A percentile compares a stretch with the other conserved stretches of the same genome.
Conservation (phyloP, 2,797 vertebrate genomes). For the Sebastes alutus region DNA sequence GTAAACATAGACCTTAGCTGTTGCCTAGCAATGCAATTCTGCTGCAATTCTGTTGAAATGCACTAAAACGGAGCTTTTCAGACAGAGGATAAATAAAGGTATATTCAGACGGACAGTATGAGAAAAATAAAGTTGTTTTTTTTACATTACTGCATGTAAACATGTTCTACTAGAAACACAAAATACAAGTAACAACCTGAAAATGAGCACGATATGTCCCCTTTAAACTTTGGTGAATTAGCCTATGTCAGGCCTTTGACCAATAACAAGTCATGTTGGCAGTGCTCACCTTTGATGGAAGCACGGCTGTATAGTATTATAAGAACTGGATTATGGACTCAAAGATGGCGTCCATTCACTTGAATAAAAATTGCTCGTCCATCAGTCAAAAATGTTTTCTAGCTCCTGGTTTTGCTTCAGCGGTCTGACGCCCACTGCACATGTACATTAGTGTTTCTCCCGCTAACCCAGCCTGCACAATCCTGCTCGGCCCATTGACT, state of each 20-base stretch:
- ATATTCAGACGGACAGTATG: no score
- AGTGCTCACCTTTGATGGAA: not conserved
- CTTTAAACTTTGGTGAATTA: not conserved
- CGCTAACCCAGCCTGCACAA: not conserved
- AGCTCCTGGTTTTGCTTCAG: not conserved
- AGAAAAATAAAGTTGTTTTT: no score
- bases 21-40: no score
- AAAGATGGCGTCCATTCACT: not conserved
- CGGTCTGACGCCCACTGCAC: not conserved
- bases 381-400: not conserved
- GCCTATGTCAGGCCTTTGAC: not conserved
- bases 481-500: not conserved
- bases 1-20: no score
- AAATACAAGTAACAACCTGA: no score
- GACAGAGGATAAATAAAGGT: no score
- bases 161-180: no score
- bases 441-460: not conserved
- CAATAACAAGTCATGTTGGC: not conserved
- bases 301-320: not conserved
- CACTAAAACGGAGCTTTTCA: no score
- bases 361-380: not conserved
- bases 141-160: no score
- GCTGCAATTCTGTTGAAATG: no score
- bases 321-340: not conserved
- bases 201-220: no score